These are phyloP conservation scores for Marmota flaviventris DNA, from an alignment of 2,113 vertebrate genomes.

Conservation along the genomic window DNA sequence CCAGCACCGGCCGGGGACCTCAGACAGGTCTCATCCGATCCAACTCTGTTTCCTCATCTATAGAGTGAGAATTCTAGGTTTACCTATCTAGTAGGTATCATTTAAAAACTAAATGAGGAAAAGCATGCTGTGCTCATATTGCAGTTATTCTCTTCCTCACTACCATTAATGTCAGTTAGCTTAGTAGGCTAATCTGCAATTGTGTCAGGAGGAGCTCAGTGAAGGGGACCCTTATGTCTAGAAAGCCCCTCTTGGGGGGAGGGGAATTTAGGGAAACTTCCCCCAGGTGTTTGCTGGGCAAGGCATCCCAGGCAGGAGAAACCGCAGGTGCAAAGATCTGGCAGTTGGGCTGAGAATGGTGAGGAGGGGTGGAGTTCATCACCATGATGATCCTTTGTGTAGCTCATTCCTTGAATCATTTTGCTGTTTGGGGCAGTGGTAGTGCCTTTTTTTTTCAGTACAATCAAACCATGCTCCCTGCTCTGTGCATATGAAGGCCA, in stretches of 20 bases:
- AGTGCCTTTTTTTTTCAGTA: neutral
- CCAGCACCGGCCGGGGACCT: neutral
- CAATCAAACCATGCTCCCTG: too few species aligned
- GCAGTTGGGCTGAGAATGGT: neutral
- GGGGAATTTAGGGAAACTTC: neutral
- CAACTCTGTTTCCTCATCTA: neutral
- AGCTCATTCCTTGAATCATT: neutral
- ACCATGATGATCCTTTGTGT: rapidly evolving
- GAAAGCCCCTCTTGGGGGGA: neutral
- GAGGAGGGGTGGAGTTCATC: rapidly evolving
- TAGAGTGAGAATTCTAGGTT: neutral
- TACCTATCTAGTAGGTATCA: rapidly evolving
- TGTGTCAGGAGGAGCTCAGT: neutral
- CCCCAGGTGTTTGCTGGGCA: neutral
- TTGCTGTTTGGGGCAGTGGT: neutral
- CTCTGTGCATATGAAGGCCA: neutral
- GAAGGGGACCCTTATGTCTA: neutral
- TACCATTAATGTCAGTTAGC: rapidly evolving
- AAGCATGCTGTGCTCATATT: rapidly evolving
- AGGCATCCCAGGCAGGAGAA: neutral
- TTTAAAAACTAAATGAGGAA: neutral
- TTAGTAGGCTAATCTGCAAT: too few species aligned
- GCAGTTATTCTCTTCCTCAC: neutral
- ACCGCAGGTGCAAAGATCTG: rapidly evolving
- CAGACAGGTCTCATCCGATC: neutral